Base-by-base conservation (phyloP, 1,140 invertebrate genomes). In the Batillaria attramentaria region DNA sequence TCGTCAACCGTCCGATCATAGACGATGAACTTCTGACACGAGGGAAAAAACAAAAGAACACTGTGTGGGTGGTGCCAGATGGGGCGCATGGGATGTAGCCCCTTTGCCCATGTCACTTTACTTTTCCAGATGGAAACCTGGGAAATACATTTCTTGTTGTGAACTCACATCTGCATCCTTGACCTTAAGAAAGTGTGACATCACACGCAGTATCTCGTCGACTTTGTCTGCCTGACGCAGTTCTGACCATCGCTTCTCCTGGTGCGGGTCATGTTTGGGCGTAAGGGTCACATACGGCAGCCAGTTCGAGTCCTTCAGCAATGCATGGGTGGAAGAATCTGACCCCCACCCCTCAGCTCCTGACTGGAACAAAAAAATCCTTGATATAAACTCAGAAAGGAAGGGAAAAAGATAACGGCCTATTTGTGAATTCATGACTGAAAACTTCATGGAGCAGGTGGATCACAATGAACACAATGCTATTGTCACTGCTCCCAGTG, bases 241-340 rank as follows among this genome's bases (percentile, higher is more conserved):
- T 41, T 87, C 77, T 18, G 88, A 84, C 85, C 89, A 87, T 35
- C 84, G 72, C 70, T 89, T 89, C 83, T 91, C 89, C 37, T 89
- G 87, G 13, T 79, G 73, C 10, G 86, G 83, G 79, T 91, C 87
- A 66, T 77, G 82, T 70, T 89, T 84, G 13, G 90, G 84, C 54
- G 83, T 83, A 16, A 91, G 79, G 46, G 79, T 85, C 0, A 90
- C 81, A 81, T 84, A 91, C 16, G 83, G 78, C 18, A 87, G 62
- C 91, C 91, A 91, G 84, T 90, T 91, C 1, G 88, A 85, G n/a
- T 90, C 87, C 78, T 91, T 87, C 73, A 85, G 87, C 18, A 91
- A 79, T 16, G 87, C 86, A 83, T 91, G 88, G 13, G 66, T 86
- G 8, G 83, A 81, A 8, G 82, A 82, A 66, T 91, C 90, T 50